Evolutionary conservation across 1,140 invertebrate species (phyloP).

Genomic region (Stenopsyche tienmushanensis): DNA sequence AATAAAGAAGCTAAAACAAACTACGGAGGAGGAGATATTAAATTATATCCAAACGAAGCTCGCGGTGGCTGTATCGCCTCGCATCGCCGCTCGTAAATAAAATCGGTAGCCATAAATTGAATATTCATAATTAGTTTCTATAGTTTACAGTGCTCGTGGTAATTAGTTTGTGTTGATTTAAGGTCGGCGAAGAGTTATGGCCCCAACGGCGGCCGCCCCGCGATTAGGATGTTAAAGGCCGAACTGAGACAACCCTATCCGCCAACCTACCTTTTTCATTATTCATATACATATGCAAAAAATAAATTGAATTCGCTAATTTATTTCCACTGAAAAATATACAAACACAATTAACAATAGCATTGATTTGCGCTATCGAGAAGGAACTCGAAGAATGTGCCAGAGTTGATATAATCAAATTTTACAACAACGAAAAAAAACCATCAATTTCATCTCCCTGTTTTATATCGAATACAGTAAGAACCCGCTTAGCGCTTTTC

Average conservation of each 20-base stretch:
- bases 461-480: no score
- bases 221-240: conserved; percentile 19
- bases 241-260: neutral
- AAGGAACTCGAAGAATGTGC: no score
- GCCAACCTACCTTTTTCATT: neutral
- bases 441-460: no score
- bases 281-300: neutral
- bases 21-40: conserved; percentile 36
- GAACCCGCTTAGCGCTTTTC: no score
- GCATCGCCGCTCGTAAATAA: conserved; percentile 40
- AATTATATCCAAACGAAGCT: conserved; percentile 33
- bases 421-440: no score
- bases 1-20: conserved; percentile 39
- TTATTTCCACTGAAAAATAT: neutral
- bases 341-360: neutral
- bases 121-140: conserved; percentile 43
- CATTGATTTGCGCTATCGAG: no score
- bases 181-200: no score
- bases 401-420: no score
- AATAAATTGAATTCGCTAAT: no score
- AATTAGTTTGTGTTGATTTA: conserved; percentile 41
- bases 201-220: conserved; percentile 1
- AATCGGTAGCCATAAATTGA: conserved; percentile 39
- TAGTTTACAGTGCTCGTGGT: conserved; percentile 37
- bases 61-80: conserved; percentile 35